Conservation (phyloP, 2,113 vertebrate genomes). For the Trinectes maculatus region DNA sequence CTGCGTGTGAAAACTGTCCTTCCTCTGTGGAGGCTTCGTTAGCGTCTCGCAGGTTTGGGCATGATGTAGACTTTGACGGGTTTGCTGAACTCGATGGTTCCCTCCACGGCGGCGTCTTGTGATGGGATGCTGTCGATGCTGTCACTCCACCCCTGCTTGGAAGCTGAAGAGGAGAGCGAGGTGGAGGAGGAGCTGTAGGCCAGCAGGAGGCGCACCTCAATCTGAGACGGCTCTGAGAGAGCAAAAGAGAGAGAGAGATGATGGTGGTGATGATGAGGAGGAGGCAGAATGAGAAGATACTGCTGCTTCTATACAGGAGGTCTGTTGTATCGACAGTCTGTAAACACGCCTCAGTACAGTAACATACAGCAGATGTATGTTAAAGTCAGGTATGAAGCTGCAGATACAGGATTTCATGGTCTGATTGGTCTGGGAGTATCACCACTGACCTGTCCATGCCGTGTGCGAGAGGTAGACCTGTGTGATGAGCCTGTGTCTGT, state of each 20-base stretch:
- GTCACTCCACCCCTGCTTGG: conserved; percentile 85
- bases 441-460: conserved; percentile 92
- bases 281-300: too few species aligned
- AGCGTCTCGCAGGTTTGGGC: conserved; percentile 94
- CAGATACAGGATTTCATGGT: too few species aligned
- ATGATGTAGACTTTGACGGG: conserved; percentile 95
- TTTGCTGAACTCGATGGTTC: conserved; percentile 94
- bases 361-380: too few species aligned
- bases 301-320: too few species aligned
- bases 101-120: conserved; percentile 86
- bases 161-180: conserved; percentile 52
- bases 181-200: conserved; percentile 87
- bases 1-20: background rate
- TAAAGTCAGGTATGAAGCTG: too few species aligned
- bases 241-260: background rate
- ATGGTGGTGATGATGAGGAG: too few species aligned
- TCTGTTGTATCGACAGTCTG: too few species aligned
- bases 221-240: conserved; percentile 91
- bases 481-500: conserved; percentile 93
- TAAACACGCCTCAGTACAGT: too few species aligned
- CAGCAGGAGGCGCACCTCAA: conserved; percentile 92
- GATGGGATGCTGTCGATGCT: conserved; percentile 79
- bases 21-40: background rate
- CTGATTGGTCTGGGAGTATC: background rate
- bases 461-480: conserved; percentile 96